phyloP scores from a whole-genome alignment of 2,113 vertebrate species.

The Bothrops jararaca region DNA sequence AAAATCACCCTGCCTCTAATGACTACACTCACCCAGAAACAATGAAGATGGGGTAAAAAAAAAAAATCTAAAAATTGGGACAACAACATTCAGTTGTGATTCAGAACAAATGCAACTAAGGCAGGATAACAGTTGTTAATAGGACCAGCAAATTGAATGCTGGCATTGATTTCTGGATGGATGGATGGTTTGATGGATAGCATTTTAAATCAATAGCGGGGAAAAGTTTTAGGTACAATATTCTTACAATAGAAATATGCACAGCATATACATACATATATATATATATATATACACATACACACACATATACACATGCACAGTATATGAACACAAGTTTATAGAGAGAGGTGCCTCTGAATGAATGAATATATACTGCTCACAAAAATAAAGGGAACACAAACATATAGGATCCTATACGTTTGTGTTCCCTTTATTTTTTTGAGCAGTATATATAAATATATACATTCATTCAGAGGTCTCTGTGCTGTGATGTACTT shows the following conservation, averaged over 20 bases:
- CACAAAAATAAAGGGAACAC: no score
- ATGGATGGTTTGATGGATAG: background rate
- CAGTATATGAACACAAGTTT: no score
- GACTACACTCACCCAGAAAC: background rate
- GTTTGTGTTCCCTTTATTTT: no score
- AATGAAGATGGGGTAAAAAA: background rate
- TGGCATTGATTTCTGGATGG: background rate
- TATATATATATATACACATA: no score
- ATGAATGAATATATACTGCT: no score
- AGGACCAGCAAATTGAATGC: background rate
- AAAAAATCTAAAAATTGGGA: background rate
- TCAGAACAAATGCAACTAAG: background rate
- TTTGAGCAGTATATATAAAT: no score
- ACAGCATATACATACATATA: constrained; percentile 21
- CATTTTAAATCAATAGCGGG: background rate
- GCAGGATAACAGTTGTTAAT: background rate
- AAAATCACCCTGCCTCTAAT: background rate
- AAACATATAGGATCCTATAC: no score
- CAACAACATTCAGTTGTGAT: background rate
- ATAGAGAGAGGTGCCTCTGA: no score
- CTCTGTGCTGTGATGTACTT: constrained; percentile 43
- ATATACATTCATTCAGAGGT: background rate
- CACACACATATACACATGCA: no score
- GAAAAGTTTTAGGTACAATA: constrained; percentile 1
- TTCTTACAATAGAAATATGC: constrained; percentile 46